phyloP scores from a whole-genome alignment of 2,888 invertebrate species.

The Chrysolina oricalcia region DNA sequence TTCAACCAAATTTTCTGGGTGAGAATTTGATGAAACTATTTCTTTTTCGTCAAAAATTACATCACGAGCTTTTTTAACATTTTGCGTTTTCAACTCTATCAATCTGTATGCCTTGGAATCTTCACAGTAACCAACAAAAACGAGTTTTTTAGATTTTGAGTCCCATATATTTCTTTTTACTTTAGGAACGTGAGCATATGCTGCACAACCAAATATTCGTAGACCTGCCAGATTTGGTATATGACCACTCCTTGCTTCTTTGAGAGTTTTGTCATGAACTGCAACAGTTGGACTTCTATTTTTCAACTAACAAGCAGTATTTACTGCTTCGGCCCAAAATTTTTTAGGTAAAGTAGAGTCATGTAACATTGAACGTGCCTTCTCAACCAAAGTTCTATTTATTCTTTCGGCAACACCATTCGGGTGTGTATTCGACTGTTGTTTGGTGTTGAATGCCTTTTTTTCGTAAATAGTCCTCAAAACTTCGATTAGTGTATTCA shows the following conservation, averaged over 20 bases:
- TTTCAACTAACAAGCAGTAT: slow-evolving; percentile 39
- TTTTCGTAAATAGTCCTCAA: slow-evolving; percentile 23
- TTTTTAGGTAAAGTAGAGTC: slow-evolving; percentile 36
- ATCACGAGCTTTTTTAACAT: slow-evolving; percentile 27
- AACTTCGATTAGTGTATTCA: slow-evolving; percentile 37
- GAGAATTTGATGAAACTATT: background rate
- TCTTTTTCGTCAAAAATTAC: slow-evolving; percentile 16
- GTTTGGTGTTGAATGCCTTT: too few species aligned
- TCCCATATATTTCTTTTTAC: slow-evolving; percentile 59
- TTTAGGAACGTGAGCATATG: slow-evolving; percentile 62
- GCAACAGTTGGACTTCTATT: slow-evolving; percentile 54
- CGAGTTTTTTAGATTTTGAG: slow-evolving; percentile 58
- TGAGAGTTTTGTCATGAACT: slow-evolving; percentile 55
- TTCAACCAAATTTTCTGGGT: background rate
- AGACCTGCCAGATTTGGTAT: slow-evolving; percentile 61
- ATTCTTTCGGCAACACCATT: slow-evolving; percentile 41
- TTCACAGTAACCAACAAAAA: slow-evolving; percentile 62
- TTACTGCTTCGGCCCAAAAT: slow-evolving; percentile 47
- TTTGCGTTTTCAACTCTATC: background rate
- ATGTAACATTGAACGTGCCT: slow-evolving; percentile 45
- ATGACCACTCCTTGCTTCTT: slow-evolving; percentile 63
- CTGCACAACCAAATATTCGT: slow-evolving; percentile 64
- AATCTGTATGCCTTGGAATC: slow-evolving; percentile 27
- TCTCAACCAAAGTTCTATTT: slow-evolving; percentile 47
- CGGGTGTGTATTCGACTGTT: slow-evolving; percentile 51